Conservation (phyloP, 2,888 invertebrate genomes). For the Molanna angustata region DNA sequence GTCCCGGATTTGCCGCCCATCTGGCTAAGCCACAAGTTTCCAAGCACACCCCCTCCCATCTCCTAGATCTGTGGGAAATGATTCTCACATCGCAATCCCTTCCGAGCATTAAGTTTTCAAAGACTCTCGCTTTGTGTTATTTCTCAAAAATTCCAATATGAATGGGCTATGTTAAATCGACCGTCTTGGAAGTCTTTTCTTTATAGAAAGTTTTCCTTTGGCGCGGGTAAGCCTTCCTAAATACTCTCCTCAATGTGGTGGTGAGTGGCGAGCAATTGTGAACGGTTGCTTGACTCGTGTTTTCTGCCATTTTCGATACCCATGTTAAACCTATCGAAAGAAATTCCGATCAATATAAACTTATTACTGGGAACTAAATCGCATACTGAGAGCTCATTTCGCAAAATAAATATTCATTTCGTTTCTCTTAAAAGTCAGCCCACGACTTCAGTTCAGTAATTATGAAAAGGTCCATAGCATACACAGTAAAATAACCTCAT, state of each 20-base stretch:
- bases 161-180: conserved; percentile 33
- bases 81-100: conserved; percentile 29
- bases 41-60: not conserved
- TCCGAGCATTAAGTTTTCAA: conserved; percentile 33
- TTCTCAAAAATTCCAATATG: conserved; percentile 32
- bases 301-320: conserved; percentile 14
- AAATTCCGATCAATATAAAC: conserved; percentile 6
- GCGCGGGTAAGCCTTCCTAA: conserved; percentile 27
- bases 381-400: not conserved
- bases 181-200: conserved; percentile 26
- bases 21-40: too few species aligned
- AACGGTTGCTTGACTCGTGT: conserved; percentile 17
- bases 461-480: too few species aligned
- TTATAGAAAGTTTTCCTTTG: conserved; percentile 19
- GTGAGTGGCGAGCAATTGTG: conserved; percentile 7
- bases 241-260: conserved; percentile 14
- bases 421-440: too few species aligned
- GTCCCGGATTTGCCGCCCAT: conserved; percentile 1
- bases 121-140: conserved; percentile 31
- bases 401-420: not conserved
- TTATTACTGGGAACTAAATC: not conserved
- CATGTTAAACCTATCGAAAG: conserved; percentile 16
- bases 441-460: too few species aligned
- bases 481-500: too few species aligned
- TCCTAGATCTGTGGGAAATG: conserved; percentile 8